Evolutionary conservation across 2,113 vertebrate species (phyloP).

Genomic region (Pseudorhombus dupliciocellatus): DNA sequence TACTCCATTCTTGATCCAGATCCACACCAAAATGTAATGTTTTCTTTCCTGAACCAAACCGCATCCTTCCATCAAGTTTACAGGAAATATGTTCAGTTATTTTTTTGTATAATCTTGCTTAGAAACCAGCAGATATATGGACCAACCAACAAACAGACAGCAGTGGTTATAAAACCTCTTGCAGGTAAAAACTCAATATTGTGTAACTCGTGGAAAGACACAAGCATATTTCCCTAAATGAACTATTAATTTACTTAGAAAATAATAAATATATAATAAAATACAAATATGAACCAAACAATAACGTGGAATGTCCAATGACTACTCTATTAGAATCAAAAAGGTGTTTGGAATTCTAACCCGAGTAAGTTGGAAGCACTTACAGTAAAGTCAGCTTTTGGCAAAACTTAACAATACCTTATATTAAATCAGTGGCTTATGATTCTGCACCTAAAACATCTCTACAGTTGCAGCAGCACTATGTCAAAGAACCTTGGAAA

Average conservation of each 20-base stretch:
- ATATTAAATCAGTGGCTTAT: constrained; percentile 24
- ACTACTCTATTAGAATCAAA: background rate
- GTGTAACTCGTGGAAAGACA: background rate
- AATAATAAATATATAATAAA: background rate
- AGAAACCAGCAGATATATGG: too few species aligned
- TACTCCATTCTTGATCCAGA: too few species aligned
- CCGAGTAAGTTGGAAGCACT: constrained; percentile 27
- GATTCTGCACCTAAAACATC: constrained; percentile 15
- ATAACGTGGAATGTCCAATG: constrained; percentile 2
- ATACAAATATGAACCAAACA: constrained; percentile 2
- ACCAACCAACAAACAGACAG: too few species aligned
- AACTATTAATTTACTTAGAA: background rate
- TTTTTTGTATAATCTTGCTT: too few species aligned
- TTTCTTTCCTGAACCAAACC: too few species aligned
- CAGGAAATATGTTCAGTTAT: too few species aligned
- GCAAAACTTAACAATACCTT: constrained; percentile 18
- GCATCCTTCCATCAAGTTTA: too few species aligned
- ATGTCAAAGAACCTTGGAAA: constrained; percentile 18
- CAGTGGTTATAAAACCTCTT: too few species aligned
- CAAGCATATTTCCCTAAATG: background rate
- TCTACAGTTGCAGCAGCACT: constrained; percentile 16
- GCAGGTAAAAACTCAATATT: too few species aligned
- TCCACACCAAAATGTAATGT: too few species aligned
- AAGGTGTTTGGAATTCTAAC: constrained; percentile 19
- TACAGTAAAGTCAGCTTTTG: background rate